Evolutionary conservation across 2,797 vertebrate genomes (phyloP), one percentile per base, ranked within the genome.

Genomic region (Poecile montanus): DNA sequence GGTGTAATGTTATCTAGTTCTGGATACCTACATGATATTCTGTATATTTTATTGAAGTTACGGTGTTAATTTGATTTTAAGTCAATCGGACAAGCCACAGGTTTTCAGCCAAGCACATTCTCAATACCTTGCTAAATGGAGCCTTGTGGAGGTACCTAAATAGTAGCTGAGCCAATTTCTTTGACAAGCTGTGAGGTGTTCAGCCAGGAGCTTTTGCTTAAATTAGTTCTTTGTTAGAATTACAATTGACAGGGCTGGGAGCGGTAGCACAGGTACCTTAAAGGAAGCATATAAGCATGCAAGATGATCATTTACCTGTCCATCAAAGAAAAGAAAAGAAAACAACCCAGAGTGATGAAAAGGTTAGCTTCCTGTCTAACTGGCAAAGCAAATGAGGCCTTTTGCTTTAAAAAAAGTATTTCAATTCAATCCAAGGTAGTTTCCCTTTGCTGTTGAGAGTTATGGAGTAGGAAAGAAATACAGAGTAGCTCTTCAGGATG

Each of bases 111-210:
- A 89, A 79, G 67, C 63, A 76, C 18, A 4, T 34, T 10, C n/a
- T 75, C 58, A 36, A 23, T 63, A 45, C 63, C 48, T 82, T 66
- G n/a, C n/a, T 85, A 75, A 86, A 66, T 27, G 48, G 29, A 92
- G 71, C 22, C 30, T 85, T 26, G 11, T 78, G 40, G 66, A 65
- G 62, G 56, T 48, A 40, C 67, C 67, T 88, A 70, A 92, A 73
- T 74, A 88, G 70, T 65, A 85, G 42, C 80, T 84, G 40, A 92
- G 63, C 60, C 84, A 82, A 76, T 93, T 87, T 85, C 56, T 90
- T 76, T 87, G 91, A 76, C 89, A 79, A 79, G 74, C n/a, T 78
- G 51, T 23, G 61, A 91, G 60, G 57, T 53, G 23, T 68, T 34
- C 73, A 93, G 50, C 34, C 57, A 84, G 63, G 42, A 94, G 38